These are phyloP conservation scores for Poeciliopsis turrubarensis DNA, from an alignment of 2,113 vertebrate species.

Conservation along the genomic window DNA sequence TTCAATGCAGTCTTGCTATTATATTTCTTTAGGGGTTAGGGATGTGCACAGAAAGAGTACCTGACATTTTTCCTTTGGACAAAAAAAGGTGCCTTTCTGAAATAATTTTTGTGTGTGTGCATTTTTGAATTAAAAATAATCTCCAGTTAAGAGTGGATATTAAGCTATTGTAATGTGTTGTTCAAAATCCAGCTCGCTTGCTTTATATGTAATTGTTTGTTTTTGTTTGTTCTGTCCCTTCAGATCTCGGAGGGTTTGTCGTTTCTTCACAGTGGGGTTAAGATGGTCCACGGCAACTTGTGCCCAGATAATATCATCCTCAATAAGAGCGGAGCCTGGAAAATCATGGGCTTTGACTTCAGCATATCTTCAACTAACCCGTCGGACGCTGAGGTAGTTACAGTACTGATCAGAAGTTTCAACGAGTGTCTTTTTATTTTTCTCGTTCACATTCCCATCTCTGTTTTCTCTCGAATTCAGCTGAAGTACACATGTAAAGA, in stretches of 20 bases:
- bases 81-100: no score
- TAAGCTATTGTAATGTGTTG: not conserved
- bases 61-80: no score
- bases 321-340: conserved; percentile 98
- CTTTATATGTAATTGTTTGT: not conserved
- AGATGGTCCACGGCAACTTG: conserved; percentile 98
- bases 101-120: no score
- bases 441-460: not conserved
- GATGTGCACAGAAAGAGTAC: no score
- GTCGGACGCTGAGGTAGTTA: conserved; percentile 89
- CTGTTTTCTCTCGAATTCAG: conserved; percentile 62
- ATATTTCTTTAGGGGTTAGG: not conserved
- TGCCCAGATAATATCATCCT: conserved; percentile 95
- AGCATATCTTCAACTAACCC: conserved; percentile 92
- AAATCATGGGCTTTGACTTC: conserved; percentile 99
- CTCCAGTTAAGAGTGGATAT: not conserved
- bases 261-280: conserved; percentile 96
- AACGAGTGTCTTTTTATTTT: no score
- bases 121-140: no score
- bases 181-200: not conserved
- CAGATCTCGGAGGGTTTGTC: conserved; percentile 97
- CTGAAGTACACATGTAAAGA: conserved; percentile 94
- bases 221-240: conserved; percentile 11
- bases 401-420: not conserved
- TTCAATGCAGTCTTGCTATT: not conserved